Base-by-base conservation (phyloP, 2,888 invertebrate genomes). In the Ceraclea dissimilis region DNA sequence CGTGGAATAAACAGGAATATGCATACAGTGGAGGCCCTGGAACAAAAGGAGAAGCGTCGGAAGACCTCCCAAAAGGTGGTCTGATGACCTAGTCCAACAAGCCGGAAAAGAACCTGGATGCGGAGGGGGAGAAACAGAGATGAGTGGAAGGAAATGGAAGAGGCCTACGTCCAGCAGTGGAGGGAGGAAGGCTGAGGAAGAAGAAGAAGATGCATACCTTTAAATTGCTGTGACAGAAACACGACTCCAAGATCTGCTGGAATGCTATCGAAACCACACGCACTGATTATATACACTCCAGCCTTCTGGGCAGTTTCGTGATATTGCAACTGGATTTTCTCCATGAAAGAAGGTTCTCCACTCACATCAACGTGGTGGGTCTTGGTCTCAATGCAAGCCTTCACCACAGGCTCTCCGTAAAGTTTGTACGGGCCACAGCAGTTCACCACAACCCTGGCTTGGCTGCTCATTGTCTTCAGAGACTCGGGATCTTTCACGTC, bases 211-310 rank as follows among this genome's bases (percentile, higher is more conserved):
- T n/a, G n/a, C 26, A 69, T 69, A 74, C 90, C 92, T 61, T 79
- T 79, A 67, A 93, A 93, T 65, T 91, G 81, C 62, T 88, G 75
- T 66, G 88, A 82, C 43, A 90, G 74, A 69, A 81, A 92, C n/a
- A 87, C 71, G 0, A 89, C 73, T 1, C 97, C 96, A 72, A 95
- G 73, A 68, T 98, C 97, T 49, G 84, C 80, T 16, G 96, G 95
- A 63, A 97, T 86, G 66, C 91, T 89, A 72, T 97, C 97, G 70
- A 92, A 90, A 26, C 97, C 97, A 73, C 95, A 96, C 1, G 95
- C 88, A 63, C 91, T 93, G 22, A 98, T 74, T 8, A 97, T 76
- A 70, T 88, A 95, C 2, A 93, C 81, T n/a, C 88, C 87, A 10
- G 87, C 86, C 64, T 90, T 84, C 65, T 84, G 75, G 0, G 93